A percentile compares a stretch with the other conserved stretches of the same genome.
These are phyloP conservation scores for Emydocephalus ijimae DNA, from an alignment of 2,113 vertebrate genomes.

Conservation along the genomic window DNA sequence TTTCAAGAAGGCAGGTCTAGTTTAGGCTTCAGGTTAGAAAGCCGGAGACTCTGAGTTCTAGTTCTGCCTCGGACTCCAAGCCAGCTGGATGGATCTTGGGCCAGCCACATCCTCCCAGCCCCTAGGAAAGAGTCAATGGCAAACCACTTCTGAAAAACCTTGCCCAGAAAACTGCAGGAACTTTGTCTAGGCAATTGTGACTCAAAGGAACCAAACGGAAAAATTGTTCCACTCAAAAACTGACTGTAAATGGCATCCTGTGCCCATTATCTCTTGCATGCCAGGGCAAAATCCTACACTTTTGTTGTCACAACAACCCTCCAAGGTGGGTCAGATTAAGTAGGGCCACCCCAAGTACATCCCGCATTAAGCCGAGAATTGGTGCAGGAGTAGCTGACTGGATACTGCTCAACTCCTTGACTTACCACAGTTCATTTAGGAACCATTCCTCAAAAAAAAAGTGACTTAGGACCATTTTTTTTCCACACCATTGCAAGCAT, in stretches of 20 bases:
- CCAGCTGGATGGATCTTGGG: not conserved
- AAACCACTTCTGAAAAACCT: not conserved
- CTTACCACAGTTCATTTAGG: too few relatives aligned
- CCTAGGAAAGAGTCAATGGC: not conserved
- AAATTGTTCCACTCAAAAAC: not conserved
- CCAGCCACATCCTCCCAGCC: not conserved
- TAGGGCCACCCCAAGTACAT: not conserved
- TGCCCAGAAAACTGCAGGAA: not conserved
- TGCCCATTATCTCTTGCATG: not conserved
- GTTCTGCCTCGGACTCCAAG: not conserved
- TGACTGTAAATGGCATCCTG: not conserved
- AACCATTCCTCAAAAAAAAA: too few relatives aligned
- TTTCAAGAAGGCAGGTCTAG: not conserved
- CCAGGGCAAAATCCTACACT: not conserved
- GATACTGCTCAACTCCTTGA: not conserved
- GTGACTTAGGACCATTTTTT: too few relatives aligned
- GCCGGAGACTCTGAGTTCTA: not conserved
- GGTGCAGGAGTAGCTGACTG: not conserved
- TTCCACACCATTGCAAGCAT: too few relatives aligned
- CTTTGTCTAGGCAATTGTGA: not conserved
- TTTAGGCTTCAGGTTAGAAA: not conserved
- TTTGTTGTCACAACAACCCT: not conserved
- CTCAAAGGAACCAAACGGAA: not conserved
- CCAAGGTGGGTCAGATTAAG: not conserved
- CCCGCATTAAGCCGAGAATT: not conserved